Conservation (phyloP, 2,797 vertebrate species). For the Fratercula arctica region DNA sequence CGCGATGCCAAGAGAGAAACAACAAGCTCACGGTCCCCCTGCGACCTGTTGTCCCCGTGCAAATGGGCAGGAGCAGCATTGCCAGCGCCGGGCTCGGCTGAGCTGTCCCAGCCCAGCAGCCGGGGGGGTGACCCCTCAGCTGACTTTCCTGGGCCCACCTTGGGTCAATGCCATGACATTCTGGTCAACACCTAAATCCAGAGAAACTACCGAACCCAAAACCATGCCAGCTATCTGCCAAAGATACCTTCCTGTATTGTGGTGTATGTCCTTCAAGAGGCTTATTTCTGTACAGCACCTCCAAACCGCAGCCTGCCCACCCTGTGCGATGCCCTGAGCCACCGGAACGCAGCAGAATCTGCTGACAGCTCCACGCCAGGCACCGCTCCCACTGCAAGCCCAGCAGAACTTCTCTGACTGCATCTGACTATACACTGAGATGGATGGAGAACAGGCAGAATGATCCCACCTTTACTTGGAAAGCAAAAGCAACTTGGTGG, state of each 20-base stretch:
- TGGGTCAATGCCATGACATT: not conserved
- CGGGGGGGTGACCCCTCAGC: no score
- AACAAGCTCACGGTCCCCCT: not conserved
- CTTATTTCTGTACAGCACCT: not conserved
- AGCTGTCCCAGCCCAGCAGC: not conserved
- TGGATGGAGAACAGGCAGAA: not conserved
- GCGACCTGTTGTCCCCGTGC: not conserved
- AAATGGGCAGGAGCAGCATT: not conserved
- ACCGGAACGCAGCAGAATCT: rapidly evolving
- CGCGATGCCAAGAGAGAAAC: not conserved
- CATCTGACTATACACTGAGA: not conserved
- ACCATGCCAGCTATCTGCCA: no score
- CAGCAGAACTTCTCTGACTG: not conserved
- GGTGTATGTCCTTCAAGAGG: not conserved
- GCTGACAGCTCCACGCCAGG: not conserved
- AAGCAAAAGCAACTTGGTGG: not conserved
- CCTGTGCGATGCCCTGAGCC: not conserved
- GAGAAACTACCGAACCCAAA: not conserved
- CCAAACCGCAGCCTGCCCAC: not conserved
- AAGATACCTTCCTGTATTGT: not conserved
- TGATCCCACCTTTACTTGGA: not conserved
- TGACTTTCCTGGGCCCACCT: not conserved
- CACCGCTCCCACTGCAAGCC: not conserved
- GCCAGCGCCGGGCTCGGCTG: not conserved
- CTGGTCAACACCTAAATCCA: not conserved